Conservation (phyloP, 2,113 vertebrate species). For the Macaca nemestrina region DNA sequence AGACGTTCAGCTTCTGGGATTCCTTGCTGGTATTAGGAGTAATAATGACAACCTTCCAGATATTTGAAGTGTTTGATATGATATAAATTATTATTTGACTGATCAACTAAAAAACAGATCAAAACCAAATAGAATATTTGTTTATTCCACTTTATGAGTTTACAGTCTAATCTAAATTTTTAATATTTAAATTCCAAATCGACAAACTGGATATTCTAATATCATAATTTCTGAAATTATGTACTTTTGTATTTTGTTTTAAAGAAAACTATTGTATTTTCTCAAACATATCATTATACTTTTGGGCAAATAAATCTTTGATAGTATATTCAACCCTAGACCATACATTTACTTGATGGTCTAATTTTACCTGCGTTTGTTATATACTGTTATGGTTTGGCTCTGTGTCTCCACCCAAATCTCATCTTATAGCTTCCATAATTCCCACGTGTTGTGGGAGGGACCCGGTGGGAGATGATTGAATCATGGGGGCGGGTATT, state of each 20-base stretch:
- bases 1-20: background rate
- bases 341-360: background rate
- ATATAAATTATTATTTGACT: background rate
- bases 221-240: background rate
- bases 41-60: background rate
- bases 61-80: background rate
- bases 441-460: too few species aligned
- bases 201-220: background rate
- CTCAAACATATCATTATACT: slow-evolving; percentile 1
- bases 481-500: too few species aligned
- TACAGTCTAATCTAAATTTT: slow-evolving; percentile 29
- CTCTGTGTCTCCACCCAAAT: too few species aligned
- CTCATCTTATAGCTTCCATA: too few species aligned
- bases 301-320: slow-evolving; percentile 32
- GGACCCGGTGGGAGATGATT: too few species aligned
- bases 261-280: slow-evolving; percentile 56
- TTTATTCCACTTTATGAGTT: background rate
- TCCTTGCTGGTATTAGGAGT: background rate
- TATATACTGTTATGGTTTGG: background rate
- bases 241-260: slow-evolving; percentile 16
- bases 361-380: background rate
- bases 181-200: background rate
- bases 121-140: slow-evolving; percentile 4
- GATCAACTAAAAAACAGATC: background rate
- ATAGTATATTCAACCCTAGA: background rate